These are phyloP conservation scores for Pangasius sanitwongsei DNA, from an alignment of 2,797 vertebrate genomes.

Conservation along the genomic window DNA sequence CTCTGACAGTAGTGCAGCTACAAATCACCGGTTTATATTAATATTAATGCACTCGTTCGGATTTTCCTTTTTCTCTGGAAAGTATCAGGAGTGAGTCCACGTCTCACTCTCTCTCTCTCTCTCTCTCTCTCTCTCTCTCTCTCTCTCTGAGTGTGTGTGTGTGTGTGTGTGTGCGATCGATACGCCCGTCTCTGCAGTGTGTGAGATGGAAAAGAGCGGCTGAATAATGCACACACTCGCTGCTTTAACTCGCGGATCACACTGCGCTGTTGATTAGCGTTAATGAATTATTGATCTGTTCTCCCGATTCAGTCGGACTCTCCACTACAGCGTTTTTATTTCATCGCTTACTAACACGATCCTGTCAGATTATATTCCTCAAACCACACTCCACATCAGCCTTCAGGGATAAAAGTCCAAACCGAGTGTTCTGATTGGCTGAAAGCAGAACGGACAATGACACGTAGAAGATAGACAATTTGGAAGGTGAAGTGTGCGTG, in stretches of 20 bases:
- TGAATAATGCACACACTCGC: slow-evolving; percentile 26
- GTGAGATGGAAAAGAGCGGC: slow-evolving; percentile 11
- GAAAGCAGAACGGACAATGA: background rate
- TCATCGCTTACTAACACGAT: background rate
- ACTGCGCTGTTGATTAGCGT: slow-evolving; percentile 5
- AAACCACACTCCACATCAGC: background rate
- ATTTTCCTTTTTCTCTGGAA: background rate
- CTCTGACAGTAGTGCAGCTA: background rate
- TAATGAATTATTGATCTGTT: slow-evolving; percentile 28
- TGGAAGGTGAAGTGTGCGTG: no score
- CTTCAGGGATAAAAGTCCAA: background rate
- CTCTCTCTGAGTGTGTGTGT: background rate
- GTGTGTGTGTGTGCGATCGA: slow-evolving; percentile 4
- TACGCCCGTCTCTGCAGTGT: background rate
- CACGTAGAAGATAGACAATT: no score
- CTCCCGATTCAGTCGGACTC: background rate
- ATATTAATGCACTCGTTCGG: background rate
- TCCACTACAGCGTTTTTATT: background rate
- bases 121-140: no score
- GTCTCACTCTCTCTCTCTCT: no score
- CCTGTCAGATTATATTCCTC: background rate
- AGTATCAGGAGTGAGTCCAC: background rate
- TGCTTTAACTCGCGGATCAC: background rate
- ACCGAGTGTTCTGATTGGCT: background rate
- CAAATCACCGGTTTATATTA: background rate